These are phyloP conservation scores for Liparis tanakae DNA, from an alignment of 2,797 vertebrate genomes.

Conservation along the genomic window DNA sequence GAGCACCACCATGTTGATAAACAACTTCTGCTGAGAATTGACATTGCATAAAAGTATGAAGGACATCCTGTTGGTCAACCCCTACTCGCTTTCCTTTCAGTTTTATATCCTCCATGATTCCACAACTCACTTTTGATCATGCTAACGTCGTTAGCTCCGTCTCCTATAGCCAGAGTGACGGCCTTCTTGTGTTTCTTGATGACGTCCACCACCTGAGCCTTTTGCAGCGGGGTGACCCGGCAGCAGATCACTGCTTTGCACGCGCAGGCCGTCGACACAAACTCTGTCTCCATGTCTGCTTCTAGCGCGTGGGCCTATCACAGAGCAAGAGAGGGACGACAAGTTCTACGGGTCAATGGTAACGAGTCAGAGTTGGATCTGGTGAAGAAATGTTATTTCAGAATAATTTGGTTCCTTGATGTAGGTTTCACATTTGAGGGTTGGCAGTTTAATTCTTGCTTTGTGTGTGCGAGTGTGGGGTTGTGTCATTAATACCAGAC, in stretches of 20 bases:
- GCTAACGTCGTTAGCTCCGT: slow-evolving; percentile 95
- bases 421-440: slow-evolving; percentile 18
- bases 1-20: slow-evolving; percentile 19
- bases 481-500: slow-evolving; percentile 84
- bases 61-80: background rate
- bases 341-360: background rate
- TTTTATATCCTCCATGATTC: background rate
- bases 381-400: background rate
- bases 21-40: slow-evolving; percentile 48
- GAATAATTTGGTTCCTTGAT: background rate
- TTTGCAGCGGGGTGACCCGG: slow-evolving; percentile 94
- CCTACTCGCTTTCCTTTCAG: slow-evolving; percentile 18
- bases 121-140: slow-evolving; percentile 95
- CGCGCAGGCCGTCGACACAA: slow-evolving; percentile 89
- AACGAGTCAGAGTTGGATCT: background rate
- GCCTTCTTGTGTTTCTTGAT: slow-evolving; percentile 96
- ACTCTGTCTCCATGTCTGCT: slow-evolving; percentile 93
- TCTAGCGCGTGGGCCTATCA: slow-evolving; percentile 91
- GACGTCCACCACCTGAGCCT: slow-evolving; percentile 95
- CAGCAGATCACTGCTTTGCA: slow-evolving; percentile 96
- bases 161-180: slow-evolving; percentile 93
- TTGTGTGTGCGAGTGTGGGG: background rate
- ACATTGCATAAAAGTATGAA: slow-evolving; percentile 31
- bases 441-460: slow-evolving; percentile 22
- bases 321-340: background rate